Base-by-base conservation (phyloP, 2,113 vertebrate species). In the Diadophis punctatus region DNA sequence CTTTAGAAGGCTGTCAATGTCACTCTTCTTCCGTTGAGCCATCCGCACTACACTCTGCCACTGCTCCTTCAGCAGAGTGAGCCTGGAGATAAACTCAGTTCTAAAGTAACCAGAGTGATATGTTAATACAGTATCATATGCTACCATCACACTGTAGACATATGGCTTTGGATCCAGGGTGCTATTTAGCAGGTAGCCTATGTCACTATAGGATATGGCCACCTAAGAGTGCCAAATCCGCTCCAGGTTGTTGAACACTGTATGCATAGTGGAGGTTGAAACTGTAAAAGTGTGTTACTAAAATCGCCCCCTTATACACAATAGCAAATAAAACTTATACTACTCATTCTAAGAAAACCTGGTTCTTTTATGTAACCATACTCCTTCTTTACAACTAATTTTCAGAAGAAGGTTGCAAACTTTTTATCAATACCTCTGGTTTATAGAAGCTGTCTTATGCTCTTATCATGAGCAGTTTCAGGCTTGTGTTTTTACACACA, bases 71-170 rank as follows among this genome's bases (percentile, higher is more conserved):
- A 99, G 96, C 95, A 97, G 92, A 0, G 98, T 96, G 93, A 99
- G 97, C 96, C 98, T 99, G 58, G 98, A 97, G 95, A 99, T 95
- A 93, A 99, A 98, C 94, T 98, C 98, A 1, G 97, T 98, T 95
- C 99, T 99, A 96, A 74, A 94, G 53, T 93, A 58, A 58, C 84
- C 5, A 93, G 91, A 94, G 9, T 27, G 51, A 9, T 43, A 27
- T 0, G 14, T 96, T 90, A 94, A n/a, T 74, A 93, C 5, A 74
- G 30, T n/a, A 8, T 63, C 25, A 43, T 80, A 34, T 22, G 18
- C 8, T 22, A 80, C 74, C 34, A 80, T 43, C 34, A 22, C 74
- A 43, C 34, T 80, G 18, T 80, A 22, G 34, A 80, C 34, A 80
- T 80, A 43, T 80, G 74, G 74, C 74, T 43, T 80, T 80, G 34